Conservation (phyloP, 2,113 vertebrate species). For the Taurulus bubalis region DNA sequence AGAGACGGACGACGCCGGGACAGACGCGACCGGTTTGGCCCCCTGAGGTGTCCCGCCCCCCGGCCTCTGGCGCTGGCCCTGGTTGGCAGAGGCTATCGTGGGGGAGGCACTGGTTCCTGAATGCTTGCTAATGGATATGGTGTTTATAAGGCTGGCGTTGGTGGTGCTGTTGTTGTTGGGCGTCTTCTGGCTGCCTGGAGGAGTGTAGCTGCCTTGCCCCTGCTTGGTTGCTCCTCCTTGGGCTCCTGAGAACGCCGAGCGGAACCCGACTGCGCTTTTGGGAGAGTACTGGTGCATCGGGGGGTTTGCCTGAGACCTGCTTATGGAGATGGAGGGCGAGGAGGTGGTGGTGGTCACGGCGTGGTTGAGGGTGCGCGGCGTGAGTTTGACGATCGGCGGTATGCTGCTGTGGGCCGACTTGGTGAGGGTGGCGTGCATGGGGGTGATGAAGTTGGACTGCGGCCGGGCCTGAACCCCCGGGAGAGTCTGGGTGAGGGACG, state of each 20-base stretch:
- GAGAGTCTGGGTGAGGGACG: slow-evolving; percentile 43
- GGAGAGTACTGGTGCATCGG: slow-evolving; percentile 76
- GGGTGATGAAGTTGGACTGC: slow-evolving; percentile 86
- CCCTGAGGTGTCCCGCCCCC: slow-evolving; percentile 78
- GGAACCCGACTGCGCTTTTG: slow-evolving; percentile 74
- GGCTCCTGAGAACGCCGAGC: slow-evolving; percentile 75
- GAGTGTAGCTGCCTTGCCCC: slow-evolving; percentile 66
- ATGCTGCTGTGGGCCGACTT: slow-evolving; percentile 84
- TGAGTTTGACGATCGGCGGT: slow-evolving; percentile 83
- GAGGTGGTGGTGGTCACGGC: slow-evolving; percentile 39
- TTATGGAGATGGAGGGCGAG: slow-evolving; percentile 64
- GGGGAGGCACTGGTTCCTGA: slow-evolving; percentile 73
- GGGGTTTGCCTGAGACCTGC: slow-evolving; percentile 72
- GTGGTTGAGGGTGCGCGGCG: slow-evolving; percentile 69
- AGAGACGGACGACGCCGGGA: slow-evolving; percentile 70
- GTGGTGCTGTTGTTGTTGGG: slow-evolving; percentile 69
- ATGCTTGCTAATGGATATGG: slow-evolving; percentile 76
- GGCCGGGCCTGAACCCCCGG: slow-evolving; percentile 47
- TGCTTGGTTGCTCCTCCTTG: slow-evolving; percentile 63
- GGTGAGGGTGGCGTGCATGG: slow-evolving; percentile 86
- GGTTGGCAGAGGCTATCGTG: slow-evolving; percentile 49
- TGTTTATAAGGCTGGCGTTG: slow-evolving; percentile 78
- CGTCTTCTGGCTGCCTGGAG: slow-evolving; percentile 75
- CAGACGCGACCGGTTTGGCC: slow-evolving; percentile 76
- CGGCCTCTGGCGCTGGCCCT: slow-evolving; percentile 76